Base-by-base conservation (phyloP, 2,797 vertebrate species). In the Ctenochaetus hawaiiensis region DNA sequence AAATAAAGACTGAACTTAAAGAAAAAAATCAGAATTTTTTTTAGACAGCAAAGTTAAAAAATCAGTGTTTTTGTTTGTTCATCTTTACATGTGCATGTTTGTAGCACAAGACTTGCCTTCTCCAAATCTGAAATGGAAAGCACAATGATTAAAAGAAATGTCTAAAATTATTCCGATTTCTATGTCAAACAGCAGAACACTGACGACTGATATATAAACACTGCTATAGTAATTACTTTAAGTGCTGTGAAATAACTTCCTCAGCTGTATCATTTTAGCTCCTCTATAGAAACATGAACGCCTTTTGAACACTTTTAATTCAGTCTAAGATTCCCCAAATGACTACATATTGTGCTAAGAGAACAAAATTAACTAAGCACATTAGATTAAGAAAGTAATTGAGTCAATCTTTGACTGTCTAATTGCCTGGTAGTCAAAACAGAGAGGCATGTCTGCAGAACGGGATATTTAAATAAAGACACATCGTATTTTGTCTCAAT, bases 361-460 rank as follows among this genome's bases (percentile, higher is more conserved):
- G 71, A 63, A 67, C 54, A 64, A 70, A 81, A 81, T 86, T 16
- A 86, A 71, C 61, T 63, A 48, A 17, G 73, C 53, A 37, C 67
- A 56, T 80, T 65, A 77, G 66, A 72, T 79, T 68, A 67, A 64
- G 43, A 71, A 51, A 70, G 72, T 73, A 81, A 81, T 67, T 80
- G 72, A 73, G 54, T 68, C 60, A 83, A 83, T 81, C 56, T 78
- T 75, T 76, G 75, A 82, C 63, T 60, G 72, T 78, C 65, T 78
- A 76, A 79, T 66, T 54, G 68, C 72, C 63, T 79, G 69, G 51
- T 10, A 62, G 76, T 61, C 51, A 47, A 67, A 75, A 60, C 57
- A 63, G 54, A 58, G 57, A 80, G 66, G 43, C 67, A 20, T n/a
- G 52, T 67, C 56, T 78, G 78, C 23, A 58, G 58, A 76, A 72